Conservation (phyloP, 2,888 invertebrate species). For the Oligia latruncula region DNA sequence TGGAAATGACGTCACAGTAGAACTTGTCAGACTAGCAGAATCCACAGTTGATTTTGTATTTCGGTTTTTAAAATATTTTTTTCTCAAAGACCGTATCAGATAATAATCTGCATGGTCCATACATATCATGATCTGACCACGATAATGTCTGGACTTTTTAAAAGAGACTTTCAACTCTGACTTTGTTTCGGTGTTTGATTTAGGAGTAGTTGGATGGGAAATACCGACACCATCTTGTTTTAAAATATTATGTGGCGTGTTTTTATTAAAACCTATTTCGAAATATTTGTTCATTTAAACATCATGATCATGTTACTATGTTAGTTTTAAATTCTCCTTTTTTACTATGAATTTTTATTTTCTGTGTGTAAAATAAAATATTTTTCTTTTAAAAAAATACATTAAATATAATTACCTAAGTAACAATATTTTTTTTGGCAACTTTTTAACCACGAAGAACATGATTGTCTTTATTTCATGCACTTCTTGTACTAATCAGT, state of each 20-base stretch:
- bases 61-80: not conserved
- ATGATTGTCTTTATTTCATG: not conserved
- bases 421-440: not conserved
- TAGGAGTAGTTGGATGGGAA: not conserved
- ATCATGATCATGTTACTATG: too few species aligned
- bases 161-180: not conserved
- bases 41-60: not conserved
- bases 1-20: not conserved
- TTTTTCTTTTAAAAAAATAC: not conserved
- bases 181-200: not conserved
- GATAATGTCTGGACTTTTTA: not conserved
- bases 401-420: too few species aligned
- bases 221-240: not conserved
- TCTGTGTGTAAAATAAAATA: not conserved
- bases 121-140: not conserved
- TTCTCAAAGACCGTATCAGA: not conserved
- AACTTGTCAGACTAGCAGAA: not conserved
- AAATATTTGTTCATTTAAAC: not conserved
- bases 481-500: not conserved
- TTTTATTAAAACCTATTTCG: not conserved
- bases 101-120: not conserved
- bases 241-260: not conserved
- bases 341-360: not conserved
- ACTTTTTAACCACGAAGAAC: not conserved
- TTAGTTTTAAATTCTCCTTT: too few species aligned